These are phyloP conservation scores for Notiomystis cincta DNA, from an alignment of 2,113 vertebrate species.

Conservation along the genomic window DNA sequence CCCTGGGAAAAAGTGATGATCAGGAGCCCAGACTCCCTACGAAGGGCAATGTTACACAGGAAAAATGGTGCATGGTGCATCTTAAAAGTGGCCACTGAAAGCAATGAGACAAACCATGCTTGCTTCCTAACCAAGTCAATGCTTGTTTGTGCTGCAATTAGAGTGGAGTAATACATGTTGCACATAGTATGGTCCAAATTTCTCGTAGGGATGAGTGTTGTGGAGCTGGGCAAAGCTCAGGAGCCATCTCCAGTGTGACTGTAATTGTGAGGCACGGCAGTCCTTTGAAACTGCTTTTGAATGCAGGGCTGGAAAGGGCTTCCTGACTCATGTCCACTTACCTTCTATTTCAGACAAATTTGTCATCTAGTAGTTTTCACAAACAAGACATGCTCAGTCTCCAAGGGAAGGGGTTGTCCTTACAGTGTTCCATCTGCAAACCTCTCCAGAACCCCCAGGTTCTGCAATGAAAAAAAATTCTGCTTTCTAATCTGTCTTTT, in stretches of 20 bases:
- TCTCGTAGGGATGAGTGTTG: neutral
- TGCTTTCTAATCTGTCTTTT: neutral
- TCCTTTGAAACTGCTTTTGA: conserved; percentile 13
- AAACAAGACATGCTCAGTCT: neutral
- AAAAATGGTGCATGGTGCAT: neutral
- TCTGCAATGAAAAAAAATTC: neutral
- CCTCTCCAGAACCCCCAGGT: neutral
- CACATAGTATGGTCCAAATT: neutral
- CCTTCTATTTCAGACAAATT: neutral
- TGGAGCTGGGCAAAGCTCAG: neutral
- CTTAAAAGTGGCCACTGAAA: neutral
- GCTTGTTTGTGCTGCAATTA: conserved; percentile 18
- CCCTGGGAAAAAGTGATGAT: neutral
- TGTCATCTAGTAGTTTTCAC: neutral
- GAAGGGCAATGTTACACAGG: neutral
- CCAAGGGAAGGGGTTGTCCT: neutral
- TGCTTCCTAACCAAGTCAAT: neutral
- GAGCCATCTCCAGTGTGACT: neutral
- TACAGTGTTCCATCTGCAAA: neutral
- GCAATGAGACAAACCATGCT: neutral
- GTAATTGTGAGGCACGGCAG: neutral
- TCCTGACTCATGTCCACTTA: neutral
- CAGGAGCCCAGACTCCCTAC: neutral
- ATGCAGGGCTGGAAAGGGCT: neutral
- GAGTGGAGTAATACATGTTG: neutral